phyloP scores from a whole-genome alignment of 2,888 invertebrate genomes.

The Drosophila paucipuncta region DNA sequence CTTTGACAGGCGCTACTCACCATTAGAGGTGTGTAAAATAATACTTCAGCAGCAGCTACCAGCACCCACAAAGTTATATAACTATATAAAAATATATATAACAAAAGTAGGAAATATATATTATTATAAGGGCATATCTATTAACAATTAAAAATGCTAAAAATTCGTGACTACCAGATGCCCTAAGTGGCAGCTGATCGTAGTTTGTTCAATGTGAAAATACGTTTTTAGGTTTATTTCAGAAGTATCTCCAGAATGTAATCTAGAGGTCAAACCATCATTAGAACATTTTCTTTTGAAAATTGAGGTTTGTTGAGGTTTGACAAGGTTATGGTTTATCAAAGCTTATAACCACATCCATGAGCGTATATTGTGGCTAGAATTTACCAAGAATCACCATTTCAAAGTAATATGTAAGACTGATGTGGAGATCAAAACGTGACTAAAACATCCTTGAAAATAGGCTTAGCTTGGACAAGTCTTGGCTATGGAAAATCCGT shows the following conservation, averaged over 20 bases:
- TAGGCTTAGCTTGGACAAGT: neutral
- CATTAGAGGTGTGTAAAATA: slow-evolving; percentile 19
- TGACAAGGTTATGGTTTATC: neutral
- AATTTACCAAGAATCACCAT: neutral
- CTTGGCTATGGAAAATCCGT: neutral
- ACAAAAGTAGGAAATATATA: neutral
- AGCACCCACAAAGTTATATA: slow-evolving; percentile 7
- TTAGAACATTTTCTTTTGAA: neutral
- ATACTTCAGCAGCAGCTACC: neutral
- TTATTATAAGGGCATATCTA: neutral
- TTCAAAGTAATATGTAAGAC: neutral
- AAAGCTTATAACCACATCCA: neutral
- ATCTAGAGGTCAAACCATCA: neutral
- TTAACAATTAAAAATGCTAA: neutral
- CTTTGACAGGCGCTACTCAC: neutral
- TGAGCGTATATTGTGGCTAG: neutral
- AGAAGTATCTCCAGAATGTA: neutral
- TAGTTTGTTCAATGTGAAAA: neutral
- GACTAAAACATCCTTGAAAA: neutral
- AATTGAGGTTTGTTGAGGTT: no score
- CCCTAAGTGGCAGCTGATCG: no score
- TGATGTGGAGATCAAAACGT: neutral
- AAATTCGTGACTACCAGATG: neutral
- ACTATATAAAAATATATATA: neutral
- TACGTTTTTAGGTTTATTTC: neutral